Evolutionary conservation across 2,888 invertebrate genomes (phyloP).

Genomic region (Pseudanteris insignis): DNA sequence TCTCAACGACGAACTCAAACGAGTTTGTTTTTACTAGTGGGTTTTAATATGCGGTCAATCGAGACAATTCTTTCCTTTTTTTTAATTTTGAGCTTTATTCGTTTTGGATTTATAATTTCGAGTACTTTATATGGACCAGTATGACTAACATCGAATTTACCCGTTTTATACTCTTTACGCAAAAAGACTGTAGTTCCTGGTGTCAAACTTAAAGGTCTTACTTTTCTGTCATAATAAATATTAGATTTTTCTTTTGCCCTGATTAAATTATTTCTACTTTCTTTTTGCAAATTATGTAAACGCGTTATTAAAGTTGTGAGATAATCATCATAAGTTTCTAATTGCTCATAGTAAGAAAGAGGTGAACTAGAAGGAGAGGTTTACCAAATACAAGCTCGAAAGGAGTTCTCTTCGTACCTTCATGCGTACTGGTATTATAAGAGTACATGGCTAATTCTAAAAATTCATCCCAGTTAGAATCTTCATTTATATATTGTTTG

Average conservation of each 20-base stretch:
- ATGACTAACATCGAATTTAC: neutral
- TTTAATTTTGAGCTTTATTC: neutral
- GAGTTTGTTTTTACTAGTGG: too few species aligned
- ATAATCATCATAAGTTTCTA: neutral
- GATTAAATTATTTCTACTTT: neutral
- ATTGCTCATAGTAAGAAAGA: neutral
- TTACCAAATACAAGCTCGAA: neutral
- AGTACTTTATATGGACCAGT: neutral
- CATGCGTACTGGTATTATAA: constrained; percentile 1
- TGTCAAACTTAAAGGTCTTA: neutral
- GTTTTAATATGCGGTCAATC: too few species aligned
- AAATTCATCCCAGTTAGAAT: neutral
- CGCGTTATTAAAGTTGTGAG: neutral
- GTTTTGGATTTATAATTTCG: neutral
- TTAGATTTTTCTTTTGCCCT: neutral
- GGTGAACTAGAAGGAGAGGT: neutral
- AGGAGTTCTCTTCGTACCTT: neutral
- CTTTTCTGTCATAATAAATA: neutral
- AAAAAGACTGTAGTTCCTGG: neutral
- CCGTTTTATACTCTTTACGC: neutral
- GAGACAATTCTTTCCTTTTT: neutral
- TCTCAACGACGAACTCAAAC: too few species aligned
- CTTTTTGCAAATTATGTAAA: neutral
- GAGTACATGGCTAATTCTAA: neutral
- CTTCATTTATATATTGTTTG: too few species aligned